phyloP scores from a whole-genome alignment of 2,888 invertebrate species.

The Sminthurides aquaticus region DNA sequence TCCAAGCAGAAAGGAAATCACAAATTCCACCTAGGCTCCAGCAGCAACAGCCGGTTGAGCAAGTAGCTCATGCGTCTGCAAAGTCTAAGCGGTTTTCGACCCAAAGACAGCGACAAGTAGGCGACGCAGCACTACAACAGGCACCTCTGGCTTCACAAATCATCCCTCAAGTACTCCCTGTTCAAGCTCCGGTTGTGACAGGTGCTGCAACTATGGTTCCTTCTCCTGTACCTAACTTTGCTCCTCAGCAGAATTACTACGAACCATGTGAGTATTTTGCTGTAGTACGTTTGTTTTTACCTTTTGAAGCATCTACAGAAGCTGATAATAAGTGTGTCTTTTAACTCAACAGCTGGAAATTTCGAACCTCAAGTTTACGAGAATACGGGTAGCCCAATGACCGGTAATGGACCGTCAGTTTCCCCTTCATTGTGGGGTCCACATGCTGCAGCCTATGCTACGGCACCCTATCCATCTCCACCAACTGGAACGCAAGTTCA shows the following conservation, averaged over 20 bases:
- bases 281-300: background rate
- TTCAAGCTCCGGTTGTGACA: conserved; percentile 32
- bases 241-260: conserved; percentile 33
- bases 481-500: conserved; percentile 36
- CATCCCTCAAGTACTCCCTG: conserved; percentile 32
- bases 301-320: background rate
- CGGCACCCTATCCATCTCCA: conserved; percentile 37
- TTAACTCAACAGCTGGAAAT: conserved; percentile 21
- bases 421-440: conserved; percentile 42
- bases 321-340: conserved; percentile 6
- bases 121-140: conserved; percentile 11
- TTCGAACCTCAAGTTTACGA: conserved; percentile 38
- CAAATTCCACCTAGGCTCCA: conserved; percentile 38
- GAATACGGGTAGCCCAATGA: conserved; percentile 34
- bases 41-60: conserved; percentile 39
- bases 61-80: conserved; percentile 45
- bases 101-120: conserved; percentile 52
- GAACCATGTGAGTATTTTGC: conserved; percentile 30
- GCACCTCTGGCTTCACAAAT: conserved; percentile 13
- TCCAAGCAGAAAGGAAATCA: conserved; percentile 26
- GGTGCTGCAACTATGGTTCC: conserved; percentile 30
- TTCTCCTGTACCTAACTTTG: conserved; percentile 31
- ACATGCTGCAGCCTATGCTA: conserved; percentile 30
- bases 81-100: conserved; percentile 62
- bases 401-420: conserved; percentile 32